Percentiles rank a stretch among this genome's conserved stretches.
These are phyloP conservation scores for Styela plicata DNA, from an alignment of 23 tunicate species.

Conservation along the genomic window DNA sequence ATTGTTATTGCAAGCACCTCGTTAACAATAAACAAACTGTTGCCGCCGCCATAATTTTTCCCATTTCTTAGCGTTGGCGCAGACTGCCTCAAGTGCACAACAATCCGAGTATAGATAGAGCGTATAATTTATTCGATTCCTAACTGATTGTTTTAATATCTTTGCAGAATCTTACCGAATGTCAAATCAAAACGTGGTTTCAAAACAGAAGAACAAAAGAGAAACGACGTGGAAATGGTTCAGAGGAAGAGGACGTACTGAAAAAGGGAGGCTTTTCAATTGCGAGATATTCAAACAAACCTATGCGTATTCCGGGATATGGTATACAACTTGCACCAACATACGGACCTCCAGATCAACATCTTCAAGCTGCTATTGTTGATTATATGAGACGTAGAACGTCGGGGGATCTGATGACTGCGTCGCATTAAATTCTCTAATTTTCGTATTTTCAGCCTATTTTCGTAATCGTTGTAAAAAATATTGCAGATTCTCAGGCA, in stretches of 20 bases:
- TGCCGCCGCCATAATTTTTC: too few species aligned
- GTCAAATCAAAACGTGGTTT: constrained; percentile 91
- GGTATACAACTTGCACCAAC: constrained; percentile 74
- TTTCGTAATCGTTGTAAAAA: neutral
- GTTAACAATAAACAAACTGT: constrained; percentile 10
- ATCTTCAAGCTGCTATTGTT: constrained; percentile 65
- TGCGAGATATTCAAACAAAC: constrained; percentile 22
- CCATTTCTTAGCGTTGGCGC: neutral
- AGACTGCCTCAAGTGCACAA: too few species aligned
- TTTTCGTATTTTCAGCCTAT: neutral
- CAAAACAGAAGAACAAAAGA: constrained; percentile 91
- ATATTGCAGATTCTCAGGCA: neutral
- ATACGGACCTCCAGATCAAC: constrained; percentile 77
- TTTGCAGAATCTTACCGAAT: constrained; percentile 78
- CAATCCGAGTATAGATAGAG: too few species aligned
- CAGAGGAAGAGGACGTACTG: constrained; percentile 48
- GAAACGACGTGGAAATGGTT: constrained; percentile 65
- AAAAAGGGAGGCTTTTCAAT: neutral
- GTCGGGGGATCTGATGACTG: constrained; percentile 23
- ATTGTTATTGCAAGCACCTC: neutral
- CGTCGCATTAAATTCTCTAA: neutral
- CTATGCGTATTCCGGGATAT: constrained; percentile 57
- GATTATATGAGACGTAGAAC: constrained; percentile 50
- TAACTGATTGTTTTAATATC: too few species aligned
- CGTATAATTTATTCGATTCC: neutral